Base-by-base conservation (phyloP, 2,113 vertebrate genomes). In the Nansenia antarctica region DNA sequence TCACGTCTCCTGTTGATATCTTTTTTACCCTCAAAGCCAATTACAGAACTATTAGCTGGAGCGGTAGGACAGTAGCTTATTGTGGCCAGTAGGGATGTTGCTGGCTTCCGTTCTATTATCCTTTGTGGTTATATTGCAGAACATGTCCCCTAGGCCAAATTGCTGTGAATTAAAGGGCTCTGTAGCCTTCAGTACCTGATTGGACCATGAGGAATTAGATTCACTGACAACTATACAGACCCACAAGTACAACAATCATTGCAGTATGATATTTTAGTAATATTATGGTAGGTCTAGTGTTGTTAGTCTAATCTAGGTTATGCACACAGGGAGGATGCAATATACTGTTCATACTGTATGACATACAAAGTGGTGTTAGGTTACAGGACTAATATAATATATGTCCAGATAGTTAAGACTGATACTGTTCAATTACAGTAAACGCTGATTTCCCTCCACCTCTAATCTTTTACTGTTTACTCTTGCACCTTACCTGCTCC, bases 1-100 rank as follows among this genome's bases (percentile, higher is more conserved):
- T n/a, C n/a, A n/a, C n/a, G n/a, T n/a, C n/a, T 60, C 29, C 54
- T n/a, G 39, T 39, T 63, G 71, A 77, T 70, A 58, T 67, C 72
- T 79, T 76, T 63, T 67, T 45, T 42, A 49, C 37, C 53, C 66
- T 26, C 31, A 45, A 9, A 74, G 69, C 53, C 65, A 67, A 26
- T n/a, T 12, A 31, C 52, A 65, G 53, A 76, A 47, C 63, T 66
- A 30, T 54, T 26, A 69, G 67, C 22, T 5, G 26, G 70, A 20
- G 39, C 24, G 62, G 37, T 22, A 61, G 11, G 60, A n/a, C 12
- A 35, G 35, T 24, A 18, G 58, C 20, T n/a, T 62, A 62, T 62
- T 61, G 18, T 18, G 61, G 29, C 42, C 45, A 37, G 35, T 14
- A 54, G 57, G 20, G 37, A 64, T n/a, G 32, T 63, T 35, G 31